These are phyloP conservation scores for Anoplius nigerrimus DNA, from an alignment of 2,888 invertebrate genomes.

Conservation along the genomic window DNA sequence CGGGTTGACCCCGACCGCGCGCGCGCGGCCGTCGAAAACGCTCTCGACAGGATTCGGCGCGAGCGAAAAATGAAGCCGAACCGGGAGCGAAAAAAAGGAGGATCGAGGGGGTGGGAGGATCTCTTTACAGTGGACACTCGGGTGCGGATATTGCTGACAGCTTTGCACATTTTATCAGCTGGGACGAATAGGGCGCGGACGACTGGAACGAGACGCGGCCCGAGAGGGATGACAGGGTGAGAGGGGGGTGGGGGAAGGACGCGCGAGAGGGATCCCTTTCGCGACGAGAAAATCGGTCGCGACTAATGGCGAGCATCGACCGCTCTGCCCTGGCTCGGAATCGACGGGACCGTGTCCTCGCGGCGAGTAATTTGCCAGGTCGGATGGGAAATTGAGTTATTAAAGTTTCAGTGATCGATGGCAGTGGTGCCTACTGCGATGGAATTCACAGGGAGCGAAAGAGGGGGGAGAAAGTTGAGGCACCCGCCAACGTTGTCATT, in stretches of 20 bases:
- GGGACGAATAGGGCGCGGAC: slow-evolving; percentile 32
- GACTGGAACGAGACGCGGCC: slow-evolving; percentile 5
- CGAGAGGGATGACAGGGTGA: neutral
- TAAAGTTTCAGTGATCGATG: slow-evolving; percentile 35
- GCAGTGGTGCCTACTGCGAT: slow-evolving; percentile 14
- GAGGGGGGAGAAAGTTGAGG: slow-evolving; percentile 23
- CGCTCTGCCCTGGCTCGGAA: neutral
- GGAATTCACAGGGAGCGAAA: neutral
- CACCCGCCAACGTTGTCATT: slow-evolving; percentile 9
- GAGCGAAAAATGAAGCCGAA: slow-evolving; percentile 29
- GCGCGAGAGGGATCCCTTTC: slow-evolving; percentile 3
- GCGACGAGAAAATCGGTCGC: neutral
- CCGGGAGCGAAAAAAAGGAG: neutral
- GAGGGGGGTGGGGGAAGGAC: slow-evolving; percentile 10
- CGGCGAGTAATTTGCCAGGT: neutral
- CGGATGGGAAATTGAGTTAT: slow-evolving; percentile 26
- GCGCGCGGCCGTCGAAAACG: slow-evolving; percentile 29
- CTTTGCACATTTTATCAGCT: slow-evolving; percentile 34
- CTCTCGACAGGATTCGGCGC: slow-evolving; percentile 20
- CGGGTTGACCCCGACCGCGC: slow-evolving; percentile 18
- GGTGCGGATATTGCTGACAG: slow-evolving; percentile 32
- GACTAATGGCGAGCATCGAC: neutral
- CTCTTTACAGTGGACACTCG: slow-evolving; percentile 24
- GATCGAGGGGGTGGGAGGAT: neutral
- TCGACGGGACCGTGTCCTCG: neutral